phyloP scores from a whole-genome alignment of 2,888 invertebrate genomes.

The Lepas anatifera region DNA sequence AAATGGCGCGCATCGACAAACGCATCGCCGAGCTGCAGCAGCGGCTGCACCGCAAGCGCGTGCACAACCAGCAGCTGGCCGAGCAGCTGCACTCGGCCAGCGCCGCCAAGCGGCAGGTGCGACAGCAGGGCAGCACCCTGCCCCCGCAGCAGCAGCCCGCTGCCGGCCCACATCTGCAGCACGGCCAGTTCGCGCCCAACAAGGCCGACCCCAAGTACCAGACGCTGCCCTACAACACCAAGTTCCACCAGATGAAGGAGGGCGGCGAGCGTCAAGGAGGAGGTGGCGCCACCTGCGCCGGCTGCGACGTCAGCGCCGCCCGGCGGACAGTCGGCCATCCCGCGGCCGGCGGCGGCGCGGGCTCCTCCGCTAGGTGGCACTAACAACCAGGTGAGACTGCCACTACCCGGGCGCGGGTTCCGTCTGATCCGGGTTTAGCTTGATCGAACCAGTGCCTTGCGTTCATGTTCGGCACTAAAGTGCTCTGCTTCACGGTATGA shows the following conservation, averaged over 20 bases:
- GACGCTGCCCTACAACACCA: slow-evolving; percentile 78
- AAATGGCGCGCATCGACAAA: slow-evolving; percentile 82
- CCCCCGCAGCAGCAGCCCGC: slow-evolving; percentile 26
- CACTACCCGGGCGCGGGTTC: no score
- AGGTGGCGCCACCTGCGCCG: no score
- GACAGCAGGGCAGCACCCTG: slow-evolving; percentile 33
- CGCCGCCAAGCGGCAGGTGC: slow-evolving; percentile 19
- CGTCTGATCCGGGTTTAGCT: no score
- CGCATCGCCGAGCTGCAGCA: slow-evolving; percentile 88
- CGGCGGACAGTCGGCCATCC: not conserved
- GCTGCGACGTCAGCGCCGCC: not conserved
- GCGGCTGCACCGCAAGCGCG: slow-evolving; percentile 72
- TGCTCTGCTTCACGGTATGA: no score
- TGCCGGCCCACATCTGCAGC: slow-evolving; percentile 16
- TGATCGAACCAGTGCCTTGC: no score
- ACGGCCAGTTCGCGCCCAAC: slow-evolving; percentile 50
- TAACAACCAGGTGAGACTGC: not conserved
- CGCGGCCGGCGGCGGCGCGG: not conserved
- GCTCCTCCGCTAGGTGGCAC: slow-evolving; percentile 7
- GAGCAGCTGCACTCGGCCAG: slow-evolving; percentile 40
- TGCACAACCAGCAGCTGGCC: slow-evolving; percentile 63
- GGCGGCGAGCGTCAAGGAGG: not conserved
- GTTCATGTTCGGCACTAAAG: no score
- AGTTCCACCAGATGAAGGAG: slow-evolving; percentile 41
- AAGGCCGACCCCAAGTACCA: slow-evolving; percentile 85